Evolutionary conservation across 2,113 vertebrate species (phyloP), one percentile per base, ranked within the genome.

Genomic region (Nasalis larvatus): DNA sequence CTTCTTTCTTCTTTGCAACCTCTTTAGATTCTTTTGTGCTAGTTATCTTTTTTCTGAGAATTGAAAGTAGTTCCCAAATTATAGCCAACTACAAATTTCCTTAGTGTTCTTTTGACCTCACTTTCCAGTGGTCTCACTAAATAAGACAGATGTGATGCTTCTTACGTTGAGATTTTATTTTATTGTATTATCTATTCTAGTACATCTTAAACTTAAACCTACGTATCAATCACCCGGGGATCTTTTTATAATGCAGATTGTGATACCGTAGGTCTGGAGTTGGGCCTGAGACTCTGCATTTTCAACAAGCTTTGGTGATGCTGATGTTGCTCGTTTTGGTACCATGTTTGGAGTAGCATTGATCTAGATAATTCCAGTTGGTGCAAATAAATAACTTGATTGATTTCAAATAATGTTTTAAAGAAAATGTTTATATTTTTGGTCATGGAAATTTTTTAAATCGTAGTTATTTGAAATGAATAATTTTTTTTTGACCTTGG

Each of bases 1-100:
- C 85, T 95, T 95, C 13, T 94, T 90, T 14, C 77, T 91, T 96
- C 40, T 96, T 90, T 87, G 66, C 74, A 92, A 68, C 23, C 37
- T 86, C 37, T 90, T 94, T 23, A 78, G 52, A 54, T 95, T 91
- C 40, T 80, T 97, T 78, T 69, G 54, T 86, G 18, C 3, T 21
- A 88, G 37, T 56, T 94, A 54, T 37, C 81, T 63, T 96, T 96
- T 83, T 94, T 73, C 73, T 69, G 58, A 94, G 68, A 92, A 78
- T 21, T 89, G 12, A 85, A 94, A 96, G 47, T 42, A n/a, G 16
- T 40, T 95, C 60, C 85, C 40, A 91, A 69, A 73, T 92, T 88
- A 77, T 54, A 82, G 49, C n/a, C 30, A 45, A 40, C 81, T 74
- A 73, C 52, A 86, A 45, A 71, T 86, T 80, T 93, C 30, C 37